Conservation (phyloP, 2,113 vertebrate species). For the Parotia lawesii region DNA sequence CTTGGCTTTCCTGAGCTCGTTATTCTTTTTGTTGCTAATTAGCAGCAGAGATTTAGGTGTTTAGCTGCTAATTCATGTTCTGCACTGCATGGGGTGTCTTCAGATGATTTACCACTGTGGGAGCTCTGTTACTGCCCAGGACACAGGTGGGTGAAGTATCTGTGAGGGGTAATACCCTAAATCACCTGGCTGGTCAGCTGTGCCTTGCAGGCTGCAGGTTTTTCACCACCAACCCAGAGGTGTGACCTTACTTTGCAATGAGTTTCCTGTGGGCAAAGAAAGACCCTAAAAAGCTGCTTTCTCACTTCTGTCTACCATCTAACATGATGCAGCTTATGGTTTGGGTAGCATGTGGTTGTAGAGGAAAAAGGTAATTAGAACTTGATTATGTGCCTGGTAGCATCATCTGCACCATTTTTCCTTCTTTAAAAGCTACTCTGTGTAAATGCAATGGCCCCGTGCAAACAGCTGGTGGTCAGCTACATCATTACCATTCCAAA, state of each 20-base stretch:
- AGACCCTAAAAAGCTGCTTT: background rate
- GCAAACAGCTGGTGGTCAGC: background rate
- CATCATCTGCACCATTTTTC: background rate
- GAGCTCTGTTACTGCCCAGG: background rate
- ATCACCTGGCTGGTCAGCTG: rapidly evolving
- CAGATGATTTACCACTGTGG: background rate
- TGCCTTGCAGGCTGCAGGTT: background rate
- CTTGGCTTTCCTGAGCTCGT: background rate
- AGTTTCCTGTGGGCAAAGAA: background rate
- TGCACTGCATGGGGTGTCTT: background rate
- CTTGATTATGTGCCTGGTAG: background rate
- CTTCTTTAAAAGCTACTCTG: background rate
- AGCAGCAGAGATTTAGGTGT: background rate
- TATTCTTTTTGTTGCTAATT: background rate
- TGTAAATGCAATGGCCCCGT: background rate
- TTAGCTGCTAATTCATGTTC: background rate
- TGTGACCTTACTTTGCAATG: background rate
- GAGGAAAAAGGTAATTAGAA: background rate
- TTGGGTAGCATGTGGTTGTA: background rate
- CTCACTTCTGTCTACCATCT: background rate
- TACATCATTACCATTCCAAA: background rate
- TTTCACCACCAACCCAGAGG: background rate
- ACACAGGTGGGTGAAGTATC: background rate
- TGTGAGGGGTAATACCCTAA: background rate
- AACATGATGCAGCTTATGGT: background rate